Conservation (phyloP, 2,113 vertebrate species). For the Pelecanoides urinatrix region DNA sequence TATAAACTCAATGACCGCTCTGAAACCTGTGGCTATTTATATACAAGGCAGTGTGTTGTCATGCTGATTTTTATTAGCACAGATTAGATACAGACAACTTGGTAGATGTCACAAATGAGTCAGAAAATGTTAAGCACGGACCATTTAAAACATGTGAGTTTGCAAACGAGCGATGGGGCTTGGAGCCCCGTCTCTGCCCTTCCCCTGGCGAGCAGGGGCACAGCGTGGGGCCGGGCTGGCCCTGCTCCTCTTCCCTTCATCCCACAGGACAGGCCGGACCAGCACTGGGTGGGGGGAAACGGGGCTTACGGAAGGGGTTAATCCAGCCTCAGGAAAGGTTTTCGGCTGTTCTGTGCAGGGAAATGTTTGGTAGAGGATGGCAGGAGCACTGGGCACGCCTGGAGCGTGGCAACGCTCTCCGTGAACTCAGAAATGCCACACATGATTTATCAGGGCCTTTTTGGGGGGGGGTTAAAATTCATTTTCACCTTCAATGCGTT, state of each 20-base stretch:
- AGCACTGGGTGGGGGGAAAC: not conserved
- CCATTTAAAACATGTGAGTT: not conserved
- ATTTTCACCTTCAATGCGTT: not conserved
- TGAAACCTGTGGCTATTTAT: slow-evolving; percentile 7
- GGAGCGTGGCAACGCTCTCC: not conserved
- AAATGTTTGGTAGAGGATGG: not conserved
- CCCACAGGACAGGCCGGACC: not conserved
- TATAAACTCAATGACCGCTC: not conserved
- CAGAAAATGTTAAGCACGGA: not conserved
- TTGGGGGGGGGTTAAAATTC: not conserved
- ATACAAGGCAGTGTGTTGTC: slow-evolving; percentile 27
- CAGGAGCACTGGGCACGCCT: not conserved
- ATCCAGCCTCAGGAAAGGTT: not conserved
- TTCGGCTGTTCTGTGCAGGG: not conserved
- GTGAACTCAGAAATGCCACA: not conserved
- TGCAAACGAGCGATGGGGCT: not conserved
- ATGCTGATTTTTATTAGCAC: slow-evolving; percentile 45
- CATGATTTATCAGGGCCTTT: not conserved
- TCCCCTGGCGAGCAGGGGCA: not conserved
- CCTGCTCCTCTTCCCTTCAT: not conserved
- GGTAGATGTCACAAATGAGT: slow-evolving; percentile 5
- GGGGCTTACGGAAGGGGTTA: not conserved
- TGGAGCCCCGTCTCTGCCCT: not conserved
- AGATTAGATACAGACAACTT: not conserved
- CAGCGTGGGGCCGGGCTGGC: rapidly evolving